phyloP scores from a whole-genome alignment of 2,113 vertebrate genomes.

The Cyanocitta stelleri region DNA sequence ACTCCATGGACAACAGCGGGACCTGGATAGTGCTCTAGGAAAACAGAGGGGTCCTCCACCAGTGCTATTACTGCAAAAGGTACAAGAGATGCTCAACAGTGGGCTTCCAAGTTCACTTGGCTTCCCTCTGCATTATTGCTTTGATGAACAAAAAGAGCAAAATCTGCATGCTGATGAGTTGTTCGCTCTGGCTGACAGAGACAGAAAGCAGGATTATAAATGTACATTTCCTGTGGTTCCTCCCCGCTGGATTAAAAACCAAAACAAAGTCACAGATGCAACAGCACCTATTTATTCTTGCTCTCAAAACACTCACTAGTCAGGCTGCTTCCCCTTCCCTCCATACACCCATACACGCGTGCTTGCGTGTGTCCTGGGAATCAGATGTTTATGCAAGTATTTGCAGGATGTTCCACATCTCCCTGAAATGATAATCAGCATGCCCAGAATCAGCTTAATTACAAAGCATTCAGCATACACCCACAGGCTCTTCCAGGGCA shows the following conservation, averaged over 20 bases:
- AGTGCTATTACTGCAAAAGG: not conserved
- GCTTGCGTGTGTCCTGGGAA: not conserved
- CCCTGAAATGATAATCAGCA: constrained; percentile 20
- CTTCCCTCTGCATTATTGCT: not conserved
- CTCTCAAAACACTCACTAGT: not conserved
- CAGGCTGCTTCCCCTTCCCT: not conserved
- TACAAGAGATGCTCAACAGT: not conserved
- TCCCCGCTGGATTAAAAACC: not conserved
- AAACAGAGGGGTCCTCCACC: not conserved
- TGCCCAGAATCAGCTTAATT: constrained; percentile 42
- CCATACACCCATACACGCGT: not conserved
- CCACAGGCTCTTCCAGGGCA: not conserved
- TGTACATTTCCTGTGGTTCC: not conserved
- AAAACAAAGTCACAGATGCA: not conserved
- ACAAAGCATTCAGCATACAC: constrained; percentile 16
- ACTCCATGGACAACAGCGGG: not conserved
- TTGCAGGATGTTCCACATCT: constrained; percentile 25
- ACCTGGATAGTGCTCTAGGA: not conserved
- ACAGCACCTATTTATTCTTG: not conserved
- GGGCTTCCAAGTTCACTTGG: not conserved
- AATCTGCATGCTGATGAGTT: not conserved
- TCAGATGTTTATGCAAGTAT: constrained; percentile 40
- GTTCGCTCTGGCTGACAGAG: not conserved
- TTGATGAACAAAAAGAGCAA: not conserved
- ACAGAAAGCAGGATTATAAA: not conserved